Evolutionary conservation across 2,888 invertebrate species (phyloP), one percentile per base, ranked within the genome.

Genomic region (Empis stercorea): DNA sequence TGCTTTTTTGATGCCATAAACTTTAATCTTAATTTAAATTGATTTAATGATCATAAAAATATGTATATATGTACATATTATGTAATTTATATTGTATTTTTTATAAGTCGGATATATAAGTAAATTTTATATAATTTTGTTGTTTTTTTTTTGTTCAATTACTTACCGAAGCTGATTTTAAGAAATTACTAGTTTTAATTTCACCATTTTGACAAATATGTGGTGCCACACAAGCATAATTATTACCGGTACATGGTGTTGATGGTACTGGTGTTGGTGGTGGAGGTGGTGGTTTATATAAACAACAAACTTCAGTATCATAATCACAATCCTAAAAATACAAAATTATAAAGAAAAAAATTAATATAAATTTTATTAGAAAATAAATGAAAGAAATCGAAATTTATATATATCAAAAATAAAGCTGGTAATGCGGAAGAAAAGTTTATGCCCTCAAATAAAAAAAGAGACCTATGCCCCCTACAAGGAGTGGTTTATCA

Each of bases 261-360:
- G 55, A 47, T 44, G 54, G 54, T 43, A 57, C 55, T 23, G 48
- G 53, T 14, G 54, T 50, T 37, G 51, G 49, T 4, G 48, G 17
- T 38, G 48, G 42, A 51, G 57, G 51, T 37, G 60, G 57, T 52
- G 63, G 56, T 46, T 61, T 64, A 51, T 61, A 66, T 47, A 59
- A 61, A 55, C 73, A 73, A 55, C 73, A 73, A 2, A 66, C 59
- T 60, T 72, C 64, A 10, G 61, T 62, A 48, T 64, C 62, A 11
- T 61, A 56, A 48, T 65, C 64, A 58, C 73, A 73, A 48, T 65
- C 64, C 72, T 73, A 59, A 67, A 65, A 20, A 45, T 46, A 48
- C 48, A 52, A 51, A 49, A 48, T 43, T 51, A 50, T 39, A 43
- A 48, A 46, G 40, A 17, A 43, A 32, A 41, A 47, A 75, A 10